Evolutionary conservation across 1,140 invertebrate species (phyloP).

Genomic region (Leguminivora glycinivorella): DNA sequence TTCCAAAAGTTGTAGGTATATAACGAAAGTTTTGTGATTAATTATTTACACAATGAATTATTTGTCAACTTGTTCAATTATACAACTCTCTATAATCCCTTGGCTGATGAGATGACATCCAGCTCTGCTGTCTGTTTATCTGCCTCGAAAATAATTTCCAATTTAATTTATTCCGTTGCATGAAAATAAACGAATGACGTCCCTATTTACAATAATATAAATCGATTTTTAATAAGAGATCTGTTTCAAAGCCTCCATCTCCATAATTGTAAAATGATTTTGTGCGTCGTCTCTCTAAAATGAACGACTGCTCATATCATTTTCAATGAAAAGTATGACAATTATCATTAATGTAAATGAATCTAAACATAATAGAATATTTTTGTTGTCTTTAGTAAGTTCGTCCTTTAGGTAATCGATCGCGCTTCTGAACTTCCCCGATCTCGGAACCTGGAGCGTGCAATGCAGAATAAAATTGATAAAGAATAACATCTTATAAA

Average conservation of each 20-base stretch:
- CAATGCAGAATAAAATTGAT: background rate
- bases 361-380: background rate
- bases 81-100: constrained; percentile 8
- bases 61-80: background rate
- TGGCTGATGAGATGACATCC: constrained; percentile 13
- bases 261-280: no score
- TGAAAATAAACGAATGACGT: background rate
- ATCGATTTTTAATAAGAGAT: no score
- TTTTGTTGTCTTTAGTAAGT: background rate
- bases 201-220: no score
- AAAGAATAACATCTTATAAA: background rate
- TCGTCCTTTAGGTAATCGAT: background rate
- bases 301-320: no score
- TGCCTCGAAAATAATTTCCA: background rate
- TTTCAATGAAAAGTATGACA: no score
- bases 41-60: background rate
- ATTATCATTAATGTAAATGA: no score
- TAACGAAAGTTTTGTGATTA: background rate
- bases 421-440: background rate
- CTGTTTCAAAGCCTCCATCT: no score
- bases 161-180: constrained; percentile 11
- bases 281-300: no score
- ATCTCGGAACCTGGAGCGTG: background rate
- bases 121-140: constrained; percentile 18
- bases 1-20: background rate